Evolutionary conservation across 2,888 invertebrate genomes (phyloP), one percentile per base, ranked within the genome.

Genomic region (Brachycybe producta): DNA sequence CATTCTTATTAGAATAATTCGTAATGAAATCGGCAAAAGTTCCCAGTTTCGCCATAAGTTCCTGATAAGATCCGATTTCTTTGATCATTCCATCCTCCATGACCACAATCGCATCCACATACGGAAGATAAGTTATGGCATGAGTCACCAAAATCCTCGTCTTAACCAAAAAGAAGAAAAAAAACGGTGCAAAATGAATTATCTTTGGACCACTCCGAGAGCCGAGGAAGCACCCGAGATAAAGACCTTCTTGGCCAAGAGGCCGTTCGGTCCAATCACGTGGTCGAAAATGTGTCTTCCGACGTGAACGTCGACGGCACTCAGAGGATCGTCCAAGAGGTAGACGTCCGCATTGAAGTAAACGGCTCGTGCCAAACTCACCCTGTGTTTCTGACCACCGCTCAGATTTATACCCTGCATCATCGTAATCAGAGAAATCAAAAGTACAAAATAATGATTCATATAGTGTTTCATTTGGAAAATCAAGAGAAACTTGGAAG

Each of bases 321-420:
- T 70, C 5, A 75, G 63, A 2, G 74, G 73, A 59, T 75, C 75
- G 58, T 75, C 75, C 38, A 75, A 57, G 1, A 75, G 61, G 57
- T 71, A 71, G 32, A 75, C 60, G 51, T 69, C 68, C 4, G 62
- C 40, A 40, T 64, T 59, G 32, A 61, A 59, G 53, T 69, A 69
- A 11, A 67, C 64, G 1, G 69, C 68, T 23, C 69, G 56, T 1
- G 69, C 69, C 47, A 70, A 55, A 51, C 64, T 64, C n/a, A 69
- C 63, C 36, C 69, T 55, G 59, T 69, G 69, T 55, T 69, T 69
- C 60, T 69, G 69, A 13, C 69, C 69, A 15, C 69, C 69, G 51
- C 65, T 65, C 56, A 87, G 67, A 64, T 83, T 84, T 53, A 84
- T 82, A 66, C 86, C 86, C 52, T 70, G 53, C 56, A 68, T 69